phyloP scores from a whole-genome alignment of 2,113 vertebrate genomes.

The Neogale vison region DNA sequence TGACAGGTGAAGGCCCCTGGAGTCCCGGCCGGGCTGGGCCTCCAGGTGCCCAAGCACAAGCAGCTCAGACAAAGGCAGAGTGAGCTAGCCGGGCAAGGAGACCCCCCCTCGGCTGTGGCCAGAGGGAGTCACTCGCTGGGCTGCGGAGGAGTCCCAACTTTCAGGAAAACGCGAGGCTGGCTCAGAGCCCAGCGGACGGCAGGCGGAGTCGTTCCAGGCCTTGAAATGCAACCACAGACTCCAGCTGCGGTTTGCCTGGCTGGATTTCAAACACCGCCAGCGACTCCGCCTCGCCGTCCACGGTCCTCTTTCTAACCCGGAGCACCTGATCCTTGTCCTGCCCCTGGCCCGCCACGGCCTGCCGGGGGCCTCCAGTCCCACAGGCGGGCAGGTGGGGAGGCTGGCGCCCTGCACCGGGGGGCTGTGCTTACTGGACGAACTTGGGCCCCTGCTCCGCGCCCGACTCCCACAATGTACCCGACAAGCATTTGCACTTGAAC shows the following conservation, averaged over 20 bases:
- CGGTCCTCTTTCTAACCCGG: not conserved
- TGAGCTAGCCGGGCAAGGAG: not conserved
- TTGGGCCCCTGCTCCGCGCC: not conserved
- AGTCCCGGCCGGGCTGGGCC: not conserved
- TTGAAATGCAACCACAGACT: too few relatives aligned
- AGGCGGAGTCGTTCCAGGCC: not conserved
- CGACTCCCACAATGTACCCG: not conserved
- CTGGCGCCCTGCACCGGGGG: not conserved
- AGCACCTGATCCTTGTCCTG: accelerated
- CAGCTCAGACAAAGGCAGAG: not conserved
- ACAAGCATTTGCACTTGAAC: not conserved
- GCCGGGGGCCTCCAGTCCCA: not conserved
- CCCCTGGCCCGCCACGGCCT: not conserved
- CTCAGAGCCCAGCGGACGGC: too few relatives aligned
- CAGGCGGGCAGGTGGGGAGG: not conserved
- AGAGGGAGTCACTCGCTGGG: not conserved
- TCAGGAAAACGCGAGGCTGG: not conserved
- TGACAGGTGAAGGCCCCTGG: not conserved
- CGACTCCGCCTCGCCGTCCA: accelerated
- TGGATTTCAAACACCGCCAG: not conserved
- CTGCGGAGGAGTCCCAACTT: not conserved
- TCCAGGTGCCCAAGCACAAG: not conserved
- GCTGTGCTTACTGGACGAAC: not conserved
- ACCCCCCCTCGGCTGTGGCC: not conserved
- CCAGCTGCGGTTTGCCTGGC: not conserved